A percentile compares a stretch with the other conserved stretches of the same genome.
These are phyloP conservation scores for Octonoba sinensis DNA, from an alignment of 2,888 invertebrate genomes.

Conservation along the genomic window DNA sequence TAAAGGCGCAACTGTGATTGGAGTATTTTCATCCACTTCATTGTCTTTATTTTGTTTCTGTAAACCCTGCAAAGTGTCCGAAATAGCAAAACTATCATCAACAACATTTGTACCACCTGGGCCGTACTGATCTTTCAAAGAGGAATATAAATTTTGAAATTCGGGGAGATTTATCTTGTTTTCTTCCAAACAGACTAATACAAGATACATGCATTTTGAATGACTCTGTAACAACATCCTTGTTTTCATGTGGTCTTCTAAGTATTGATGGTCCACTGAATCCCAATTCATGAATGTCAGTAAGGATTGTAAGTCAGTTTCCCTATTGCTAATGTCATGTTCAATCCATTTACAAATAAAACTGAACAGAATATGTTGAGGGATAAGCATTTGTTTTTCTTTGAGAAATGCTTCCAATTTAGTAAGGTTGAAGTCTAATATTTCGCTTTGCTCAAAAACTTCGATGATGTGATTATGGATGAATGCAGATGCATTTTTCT, in stretches of 20 bases:
- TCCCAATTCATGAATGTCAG: conserved; percentile 60
- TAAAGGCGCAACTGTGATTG: conserved; percentile 58
- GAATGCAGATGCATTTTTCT: conserved; percentile 75
- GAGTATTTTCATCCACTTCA: conserved; percentile 44
- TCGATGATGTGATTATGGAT: conserved; percentile 74
- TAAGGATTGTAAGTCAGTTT: conserved; percentile 74
- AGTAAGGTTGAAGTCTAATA: conserved; percentile 73
- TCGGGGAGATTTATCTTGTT: conserved; percentile 49
- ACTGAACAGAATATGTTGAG: conserved; percentile 71
- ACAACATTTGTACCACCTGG: conserved; percentile 59
- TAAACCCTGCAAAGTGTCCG: conserved; percentile 70
- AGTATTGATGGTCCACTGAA: conserved; percentile 46
- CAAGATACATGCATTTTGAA: conserved; percentile 75
- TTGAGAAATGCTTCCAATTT: conserved; percentile 75
- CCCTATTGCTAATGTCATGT: conserved; percentile 73
- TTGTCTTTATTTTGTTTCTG: conserved; percentile 30
- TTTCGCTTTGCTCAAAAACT: conserved; percentile 75
- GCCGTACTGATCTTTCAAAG: conserved; percentile 58
- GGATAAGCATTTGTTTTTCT: conserved; percentile 73
- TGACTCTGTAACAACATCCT: conserved; percentile 76
- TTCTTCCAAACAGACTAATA: conserved; percentile 74
- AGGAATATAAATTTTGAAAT: conserved; percentile 33
- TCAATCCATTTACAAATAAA: conserved; percentile 76
- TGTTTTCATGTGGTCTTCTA: conserved; percentile 74
- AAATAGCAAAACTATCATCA: conserved; percentile 69